Base-by-base conservation (phyloP, 1,140 invertebrate genomes). In the Helicoverpa armigera region DNA sequence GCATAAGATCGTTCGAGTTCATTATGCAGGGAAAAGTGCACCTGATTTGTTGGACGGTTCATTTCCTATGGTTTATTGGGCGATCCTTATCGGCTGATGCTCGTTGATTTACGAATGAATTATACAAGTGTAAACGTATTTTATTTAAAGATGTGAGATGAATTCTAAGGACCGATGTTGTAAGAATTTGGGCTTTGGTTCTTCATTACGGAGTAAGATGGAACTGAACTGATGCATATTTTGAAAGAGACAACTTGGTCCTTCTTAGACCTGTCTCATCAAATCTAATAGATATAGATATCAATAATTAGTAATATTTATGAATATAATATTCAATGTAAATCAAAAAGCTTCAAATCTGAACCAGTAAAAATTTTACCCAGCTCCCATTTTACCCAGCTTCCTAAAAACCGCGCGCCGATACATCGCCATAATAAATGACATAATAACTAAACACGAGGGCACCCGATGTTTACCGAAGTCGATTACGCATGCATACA, bases 401-500 rank as follows among this genome's bases (percentile, higher is more conserved):
- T n/a, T n/a, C 48, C 35, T 67, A 10, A 67, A 50, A 50, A 69
- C 43, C 2, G 31, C 63, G 31, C 43, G 12, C 16, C 43, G 65
- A 69, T 69, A 51, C 69, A 53, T 65, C 73, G 73, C 43, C 67
- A 67, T 29, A 67, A 67, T 77, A 77, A 77, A 77, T 77, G 61
- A 67, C 61, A 77, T 67, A 77, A 77, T 77, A 77, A 77, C 60
- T 77, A 77, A 77, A 77, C 56, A 35, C 75, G 61, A 67, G 58
- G 29, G 11, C 54, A 77, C 61, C 75, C 75, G 75, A 77, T 54
- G 75, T 65, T 67, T 53, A 63, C 61, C 61, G 75, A 77, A 53
- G 75, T 63, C 75, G 50, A 77, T 77, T 77, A 77, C 75, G 75
- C 61, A 67, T 65, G 54, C 76, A 54, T 58, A 79, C 76, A 79